Base-by-base conservation (phyloP, 2,113 vertebrate genomes). In the Chunga burmeisteri region DNA sequence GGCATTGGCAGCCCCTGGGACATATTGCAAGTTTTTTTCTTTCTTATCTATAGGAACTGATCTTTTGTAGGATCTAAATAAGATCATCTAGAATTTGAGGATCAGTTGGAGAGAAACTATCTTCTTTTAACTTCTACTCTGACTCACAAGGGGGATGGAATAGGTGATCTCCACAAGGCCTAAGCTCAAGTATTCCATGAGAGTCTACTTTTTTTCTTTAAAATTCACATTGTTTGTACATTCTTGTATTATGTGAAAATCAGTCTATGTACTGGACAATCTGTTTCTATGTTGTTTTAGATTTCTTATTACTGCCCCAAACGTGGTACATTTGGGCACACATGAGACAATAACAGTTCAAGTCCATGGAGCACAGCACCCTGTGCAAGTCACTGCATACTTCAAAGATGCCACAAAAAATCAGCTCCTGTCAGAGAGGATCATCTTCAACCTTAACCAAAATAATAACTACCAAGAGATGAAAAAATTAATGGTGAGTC, bases 231-330 rank as follows among this genome's bases (percentile, higher is more conserved):
- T 49, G 22, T 9, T 16, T 53, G 23, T 12, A 32, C 23, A 63
- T 47, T 53, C 30, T 40, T 22, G 10, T 81, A 8, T 52, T 63
- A 30, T 14, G 13, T 2, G 2, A 70, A 86, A 89, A 63, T 72
- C 40, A 78, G 13, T 20, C 30, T 72, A 58, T 16, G 6, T 53
- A 30, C 20, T 49, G 26, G 44, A 53, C 8, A 65, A 68, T 61
- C 21, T 81, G 18, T 56, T 94, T 93, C 50, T 84, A 13, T 90
- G 11, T 87, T 67, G n/a, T 16, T 93, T 44, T 81, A 98, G 98
- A 55, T 98, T 79, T 87, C 96, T 98, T 16, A 96, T 98, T 80
- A 97, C 97, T 81, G 96, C 97, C n/a, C 98, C 98, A 63, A 98
- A 97, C 70, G 93, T 97, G 55, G 72, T 98, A 16, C 98, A 97